Percentiles rank a stretch among this genome's conserved stretches.
These are phyloP conservation scores for Cyprinodon diabolis DNA, from an alignment of 2,797 vertebrate genomes.

Conservation along the genomic window DNA sequence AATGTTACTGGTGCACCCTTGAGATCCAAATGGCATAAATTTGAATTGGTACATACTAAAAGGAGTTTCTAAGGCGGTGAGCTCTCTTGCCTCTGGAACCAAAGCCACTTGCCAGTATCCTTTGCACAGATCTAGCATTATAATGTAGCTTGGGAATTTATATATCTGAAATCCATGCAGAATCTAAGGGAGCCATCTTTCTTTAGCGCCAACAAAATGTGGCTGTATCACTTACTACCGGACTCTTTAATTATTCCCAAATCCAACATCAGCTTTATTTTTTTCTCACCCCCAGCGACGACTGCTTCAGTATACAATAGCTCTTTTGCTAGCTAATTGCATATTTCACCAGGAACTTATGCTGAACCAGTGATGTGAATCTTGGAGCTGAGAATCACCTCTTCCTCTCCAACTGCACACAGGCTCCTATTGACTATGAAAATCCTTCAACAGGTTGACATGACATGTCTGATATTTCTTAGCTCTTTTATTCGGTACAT, in stretches of 20 bases:
- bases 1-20: not conserved
- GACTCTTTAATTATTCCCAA: too few relatives aligned
- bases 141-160: too few relatives aligned
- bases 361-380: too few relatives aligned
- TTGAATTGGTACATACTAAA: conserved; percentile 1
- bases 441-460: not conserved
- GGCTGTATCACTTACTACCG: not conserved
- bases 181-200: not conserved
- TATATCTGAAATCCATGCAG: too few relatives aligned
- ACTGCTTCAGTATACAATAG: too few relatives aligned
- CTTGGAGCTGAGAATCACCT: too few relatives aligned
- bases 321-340: too few relatives aligned
- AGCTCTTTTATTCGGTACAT: not conserved
- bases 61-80: not conserved
- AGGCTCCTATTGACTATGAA: too few relatives aligned
- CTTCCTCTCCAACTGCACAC: too few relatives aligned
- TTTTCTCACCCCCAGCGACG: too few relatives aligned
- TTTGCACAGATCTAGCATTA: not conserved
- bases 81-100: not conserved
- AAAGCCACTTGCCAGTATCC: conserved; percentile 6
- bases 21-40: not conserved
- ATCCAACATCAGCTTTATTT: too few relatives aligned
- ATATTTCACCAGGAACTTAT: too few relatives aligned
- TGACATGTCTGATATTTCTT: not conserved
- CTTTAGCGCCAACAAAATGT: not conserved